Evolutionary conservation across 1,140 invertebrate species (phyloP).

Genomic region (Zophobas atratus): DNA sequence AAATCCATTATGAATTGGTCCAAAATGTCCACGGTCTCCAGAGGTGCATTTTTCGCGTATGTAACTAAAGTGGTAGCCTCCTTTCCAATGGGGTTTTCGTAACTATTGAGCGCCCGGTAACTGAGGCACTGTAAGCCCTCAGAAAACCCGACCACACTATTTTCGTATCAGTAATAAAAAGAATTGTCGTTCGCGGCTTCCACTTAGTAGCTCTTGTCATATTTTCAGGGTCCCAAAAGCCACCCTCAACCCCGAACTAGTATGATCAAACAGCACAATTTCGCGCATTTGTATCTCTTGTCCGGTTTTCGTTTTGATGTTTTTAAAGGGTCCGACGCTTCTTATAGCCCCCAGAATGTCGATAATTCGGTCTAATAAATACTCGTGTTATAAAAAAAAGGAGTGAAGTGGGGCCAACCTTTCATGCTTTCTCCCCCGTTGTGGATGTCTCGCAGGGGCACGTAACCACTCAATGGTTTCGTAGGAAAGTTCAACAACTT

Average conservation of each 20-base stretch:
- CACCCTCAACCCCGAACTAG: conserved; percentile 68
- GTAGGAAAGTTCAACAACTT: conserved; percentile 73
- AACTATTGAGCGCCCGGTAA: conserved; percentile 67
- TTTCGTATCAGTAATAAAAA: conserved; percentile 71
- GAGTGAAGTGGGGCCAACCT: conserved; percentile 42
- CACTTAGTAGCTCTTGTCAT: conserved; percentile 67
- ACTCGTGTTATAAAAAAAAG: background rate
- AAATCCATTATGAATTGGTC: conserved; percentile 59
- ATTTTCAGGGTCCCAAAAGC: conserved; percentile 71
- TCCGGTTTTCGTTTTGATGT: conserved; percentile 70
- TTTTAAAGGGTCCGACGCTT: conserved; percentile 68
- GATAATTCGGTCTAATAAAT: conserved; percentile 54
- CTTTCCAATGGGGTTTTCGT: conserved; percentile 71
- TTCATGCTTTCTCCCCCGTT: conserved; percentile 55
- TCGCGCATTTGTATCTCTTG: conserved; percentile 68
- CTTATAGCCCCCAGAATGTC: conserved; percentile 72
- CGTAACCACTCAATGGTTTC: conserved; percentile 71
- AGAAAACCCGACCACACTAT: conserved; percentile 68
- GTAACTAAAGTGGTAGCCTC: conserved; percentile 70
- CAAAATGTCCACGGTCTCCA: conserved; percentile 60
- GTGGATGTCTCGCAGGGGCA: conserved; percentile 70
- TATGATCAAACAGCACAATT: conserved; percentile 71
- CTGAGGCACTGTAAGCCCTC: conserved; percentile 63
- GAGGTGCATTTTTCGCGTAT: conserved; percentile 65
- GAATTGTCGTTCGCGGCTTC: conserved; percentile 69